A percentile compares a stretch with the other conserved stretches of the same genome.
Evolutionary conservation across 1,140 invertebrate species (phyloP).

Genomic region (Drosophila leontia): DNA sequence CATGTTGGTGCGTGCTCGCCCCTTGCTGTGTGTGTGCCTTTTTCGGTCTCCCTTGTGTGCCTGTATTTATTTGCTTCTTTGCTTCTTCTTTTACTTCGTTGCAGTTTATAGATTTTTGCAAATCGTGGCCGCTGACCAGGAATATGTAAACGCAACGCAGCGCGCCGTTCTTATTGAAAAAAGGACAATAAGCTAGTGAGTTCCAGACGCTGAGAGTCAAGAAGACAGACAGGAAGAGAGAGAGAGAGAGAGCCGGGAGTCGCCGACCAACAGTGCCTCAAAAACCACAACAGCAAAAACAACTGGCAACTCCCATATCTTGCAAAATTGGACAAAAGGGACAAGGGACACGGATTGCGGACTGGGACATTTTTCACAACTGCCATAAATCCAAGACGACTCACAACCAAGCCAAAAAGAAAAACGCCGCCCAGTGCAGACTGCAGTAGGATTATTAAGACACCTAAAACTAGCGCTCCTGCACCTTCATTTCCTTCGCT

Average conservation of each 20-base stretch:
- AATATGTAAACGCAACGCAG: constrained; percentile 82
- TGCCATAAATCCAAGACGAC: constrained; percentile 57
- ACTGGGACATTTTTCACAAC: constrained; percentile 58
- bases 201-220: constrained; percentile 10
- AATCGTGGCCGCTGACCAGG: constrained; percentile 73
- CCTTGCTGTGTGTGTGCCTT: constrained; percentile 27
- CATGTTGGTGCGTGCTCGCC: constrained; percentile 47
- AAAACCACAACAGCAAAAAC: constrained; percentile 37
- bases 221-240: constrained; percentile 23
- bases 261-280: constrained; percentile 74
- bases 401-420: constrained; percentile 56
- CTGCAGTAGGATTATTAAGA: constrained; percentile 57
- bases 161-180: constrained; percentile 67
- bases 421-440: constrained; percentile 75
- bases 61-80: constrained; percentile 68
- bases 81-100: constrained; percentile 64
- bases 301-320: constrained; percentile 42
- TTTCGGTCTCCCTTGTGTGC: constrained; percentile 69
- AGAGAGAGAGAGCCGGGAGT: constrained; percentile 28
- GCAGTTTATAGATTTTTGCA: constrained; percentile 85
- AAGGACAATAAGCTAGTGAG: constrained; percentile 47
- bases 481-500: constrained; percentile 3
- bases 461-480: constrained; percentile 24
- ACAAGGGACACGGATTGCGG: constrained; percentile 12
- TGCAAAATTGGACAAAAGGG: constrained; percentile 7